phyloP scores from a whole-genome alignment of 2,888 invertebrate genomes.

The Cephus runcator region DNA sequence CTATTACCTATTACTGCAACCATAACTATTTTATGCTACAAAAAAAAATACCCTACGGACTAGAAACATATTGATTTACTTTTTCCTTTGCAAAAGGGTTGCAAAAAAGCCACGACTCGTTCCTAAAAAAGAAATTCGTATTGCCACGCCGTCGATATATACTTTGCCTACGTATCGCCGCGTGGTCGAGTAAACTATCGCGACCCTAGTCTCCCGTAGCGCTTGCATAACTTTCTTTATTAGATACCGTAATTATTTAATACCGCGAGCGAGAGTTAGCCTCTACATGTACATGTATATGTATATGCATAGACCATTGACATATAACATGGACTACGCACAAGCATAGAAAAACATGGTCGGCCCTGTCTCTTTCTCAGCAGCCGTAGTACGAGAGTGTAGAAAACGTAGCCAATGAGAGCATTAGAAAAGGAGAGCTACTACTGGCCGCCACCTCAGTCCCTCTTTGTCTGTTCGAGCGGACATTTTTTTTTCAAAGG shows the following conservation, averaged over 20 bases:
- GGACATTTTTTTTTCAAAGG: too few relatives aligned
- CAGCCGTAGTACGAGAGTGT: too few relatives aligned
- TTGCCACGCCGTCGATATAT: background rate
- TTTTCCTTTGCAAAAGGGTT: background rate
- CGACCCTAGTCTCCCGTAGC: conserved; percentile 5
- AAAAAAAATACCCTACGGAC: background rate
- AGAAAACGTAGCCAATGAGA: too few relatives aligned
- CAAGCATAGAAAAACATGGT: too few relatives aligned
- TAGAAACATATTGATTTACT: background rate
- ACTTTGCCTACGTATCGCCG: background rate
- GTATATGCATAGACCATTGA: background rate
- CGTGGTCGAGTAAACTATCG: background rate
- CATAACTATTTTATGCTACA: background rate
- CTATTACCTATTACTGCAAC: background rate
- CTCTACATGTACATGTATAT: conserved; percentile 16
- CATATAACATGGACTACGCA: too few relatives aligned
- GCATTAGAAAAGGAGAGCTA: too few relatives aligned
- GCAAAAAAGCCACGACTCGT: background rate
- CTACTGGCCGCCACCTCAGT: too few relatives aligned
- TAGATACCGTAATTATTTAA: conserved; percentile 43
- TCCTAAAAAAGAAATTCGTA: background rate
- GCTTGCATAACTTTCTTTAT: conserved; percentile 46
- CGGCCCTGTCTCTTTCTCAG: too few relatives aligned
- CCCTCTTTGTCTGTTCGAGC: too few relatives aligned
- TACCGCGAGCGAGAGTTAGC: conserved; percentile 26